Conservation (phyloP, 2,888 invertebrate genomes). For the Parnassius glacialis region DNA sequence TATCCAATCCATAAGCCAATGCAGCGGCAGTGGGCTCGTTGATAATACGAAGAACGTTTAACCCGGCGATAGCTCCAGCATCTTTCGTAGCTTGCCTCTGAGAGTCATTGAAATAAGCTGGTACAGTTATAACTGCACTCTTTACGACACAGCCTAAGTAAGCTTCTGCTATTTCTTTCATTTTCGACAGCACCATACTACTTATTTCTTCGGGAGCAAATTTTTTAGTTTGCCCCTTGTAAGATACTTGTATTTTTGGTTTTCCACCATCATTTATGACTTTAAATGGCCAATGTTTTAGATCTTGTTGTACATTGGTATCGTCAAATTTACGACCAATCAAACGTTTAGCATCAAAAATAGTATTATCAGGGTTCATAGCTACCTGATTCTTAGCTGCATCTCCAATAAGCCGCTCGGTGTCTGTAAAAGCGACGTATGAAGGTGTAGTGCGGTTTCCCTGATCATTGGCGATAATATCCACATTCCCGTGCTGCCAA, state of each 20-base stretch:
- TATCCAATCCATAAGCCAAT: constrained; percentile 85
- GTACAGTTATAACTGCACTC: constrained; percentile 89
- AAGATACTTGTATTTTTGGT: constrained; percentile 84
- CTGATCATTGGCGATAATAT: constrained; percentile 85
- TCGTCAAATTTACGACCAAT: constrained; percentile 90
- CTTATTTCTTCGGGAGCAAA: constrained; percentile 87
- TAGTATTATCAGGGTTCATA: constrained; percentile 87
- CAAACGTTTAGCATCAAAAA: constrained; percentile 90
- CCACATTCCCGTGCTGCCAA: constrained; percentile 85
- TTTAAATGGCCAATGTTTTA: constrained; percentile 91
- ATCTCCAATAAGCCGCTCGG: constrained; percentile 83
- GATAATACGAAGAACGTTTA: constrained; percentile 90
- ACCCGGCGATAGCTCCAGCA: constrained; percentile 86
- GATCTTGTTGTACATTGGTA: constrained; percentile 86
- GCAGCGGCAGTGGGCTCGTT: constrained; percentile 91
- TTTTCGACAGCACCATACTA: constrained; percentile 82
- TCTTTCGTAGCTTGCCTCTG: constrained; percentile 90
- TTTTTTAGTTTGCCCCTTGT: constrained; percentile 82
- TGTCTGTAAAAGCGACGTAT: constrained; percentile 86
- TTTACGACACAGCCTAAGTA: constrained; percentile 84
- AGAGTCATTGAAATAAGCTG: constrained; percentile 89
- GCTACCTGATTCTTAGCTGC: constrained; percentile 86
- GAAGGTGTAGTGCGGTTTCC: constrained; percentile 87
- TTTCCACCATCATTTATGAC: constrained; percentile 84
- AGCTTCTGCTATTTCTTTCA: constrained; percentile 85